Conservation (phyloP, 1,140 invertebrate genomes). For the Drosophila auraria region DNA sequence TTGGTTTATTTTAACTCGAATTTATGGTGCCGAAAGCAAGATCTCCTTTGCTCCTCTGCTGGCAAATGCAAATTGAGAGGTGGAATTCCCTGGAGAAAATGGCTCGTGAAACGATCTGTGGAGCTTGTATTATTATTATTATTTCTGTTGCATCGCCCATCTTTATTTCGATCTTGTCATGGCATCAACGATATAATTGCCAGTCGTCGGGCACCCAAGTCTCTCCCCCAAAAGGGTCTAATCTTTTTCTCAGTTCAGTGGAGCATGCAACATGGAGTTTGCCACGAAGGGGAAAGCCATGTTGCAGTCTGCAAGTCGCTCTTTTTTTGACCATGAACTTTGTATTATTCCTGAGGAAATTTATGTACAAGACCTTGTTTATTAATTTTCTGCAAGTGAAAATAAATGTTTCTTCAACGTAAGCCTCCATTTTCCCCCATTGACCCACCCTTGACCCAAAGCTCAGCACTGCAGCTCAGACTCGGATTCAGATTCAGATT, state of each 20-base stretch:
- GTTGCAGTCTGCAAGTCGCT: conserved; percentile 8
- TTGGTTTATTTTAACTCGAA: conserved; percentile 69
- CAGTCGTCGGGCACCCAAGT: not conserved
- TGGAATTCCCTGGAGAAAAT: conserved; percentile 26
- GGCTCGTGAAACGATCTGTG: conserved; percentile 6
- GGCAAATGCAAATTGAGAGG: conserved; percentile 47
- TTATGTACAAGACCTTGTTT: conserved; percentile 1
- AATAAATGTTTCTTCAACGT: conserved; percentile 4
- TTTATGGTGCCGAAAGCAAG: conserved; percentile 52
- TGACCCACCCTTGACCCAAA: conserved; percentile 58
- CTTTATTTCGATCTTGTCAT: conserved; percentile 25
- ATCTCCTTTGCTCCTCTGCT: not conserved
- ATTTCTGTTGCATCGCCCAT: not conserved
- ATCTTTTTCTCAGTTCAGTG: conserved; percentile 44
- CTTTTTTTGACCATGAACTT: conserved; percentile 64
- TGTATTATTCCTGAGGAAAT: conserved; percentile 2
- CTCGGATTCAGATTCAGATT: conserved; percentile 9
- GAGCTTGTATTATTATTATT: not conserved
- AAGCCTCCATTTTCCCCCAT: conserved; percentile 9
- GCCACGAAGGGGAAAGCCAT: conserved; percentile 8
- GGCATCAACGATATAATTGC: conserved; percentile 40
- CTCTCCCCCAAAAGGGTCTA: not conserved
- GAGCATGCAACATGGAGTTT: conserved; percentile 54
- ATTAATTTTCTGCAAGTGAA: conserved; percentile 1
- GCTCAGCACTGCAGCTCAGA: not conserved